Evolutionary conservation across 2,888 invertebrate species (phyloP).

Genomic region (Cacoxenus indagator): DNA sequence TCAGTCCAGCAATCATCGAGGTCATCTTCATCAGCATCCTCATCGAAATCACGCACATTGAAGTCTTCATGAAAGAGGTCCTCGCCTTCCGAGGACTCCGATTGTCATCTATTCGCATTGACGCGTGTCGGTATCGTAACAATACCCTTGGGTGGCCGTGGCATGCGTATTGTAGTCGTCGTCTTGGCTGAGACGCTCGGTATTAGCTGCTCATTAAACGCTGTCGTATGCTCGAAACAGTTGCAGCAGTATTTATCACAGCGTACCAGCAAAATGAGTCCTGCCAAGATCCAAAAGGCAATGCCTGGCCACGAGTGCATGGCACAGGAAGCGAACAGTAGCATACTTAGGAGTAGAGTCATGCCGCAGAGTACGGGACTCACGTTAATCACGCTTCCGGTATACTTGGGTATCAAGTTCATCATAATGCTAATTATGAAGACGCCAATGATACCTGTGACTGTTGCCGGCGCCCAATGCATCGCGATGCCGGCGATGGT

Average conservation of each 20-base stretch:
- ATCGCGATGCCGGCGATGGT: conserved; percentile 60
- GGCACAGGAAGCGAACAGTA: conserved; percentile 65
- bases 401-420: conserved; percentile 69
- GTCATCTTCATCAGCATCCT: conserved; percentile 48
- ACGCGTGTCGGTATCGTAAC: conserved; percentile 62
- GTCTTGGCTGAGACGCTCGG: conserved; percentile 68
- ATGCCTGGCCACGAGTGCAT: conserved; percentile 70
- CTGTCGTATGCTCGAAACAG: conserved; percentile 65
- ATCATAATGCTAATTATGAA: conserved; percentile 67
- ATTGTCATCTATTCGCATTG: conserved; percentile 69
- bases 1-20: conserved; percentile 63
- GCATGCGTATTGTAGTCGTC: conserved; percentile 67
- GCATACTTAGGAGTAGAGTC: conserved; percentile 57
- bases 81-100: conserved; percentile 69
- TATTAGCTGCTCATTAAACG: conserved; percentile 63
- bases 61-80: conserved; percentile 68
- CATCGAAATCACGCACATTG: conserved; percentile 63
- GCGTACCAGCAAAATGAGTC: conserved; percentile 63
- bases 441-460: conserved; percentile 63
- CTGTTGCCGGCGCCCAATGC: conserved; percentile 59
- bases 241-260: conserved; percentile 70
- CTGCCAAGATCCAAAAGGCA: conserved; percentile 66
- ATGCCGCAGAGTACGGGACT: conserved; percentile 66
- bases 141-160: conserved; percentile 62
- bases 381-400: conserved; percentile 64